These are phyloP conservation scores for Pseudotriccus pelzelni DNA, from an alignment of 2,797 vertebrate species.

Conservation along the genomic window DNA sequence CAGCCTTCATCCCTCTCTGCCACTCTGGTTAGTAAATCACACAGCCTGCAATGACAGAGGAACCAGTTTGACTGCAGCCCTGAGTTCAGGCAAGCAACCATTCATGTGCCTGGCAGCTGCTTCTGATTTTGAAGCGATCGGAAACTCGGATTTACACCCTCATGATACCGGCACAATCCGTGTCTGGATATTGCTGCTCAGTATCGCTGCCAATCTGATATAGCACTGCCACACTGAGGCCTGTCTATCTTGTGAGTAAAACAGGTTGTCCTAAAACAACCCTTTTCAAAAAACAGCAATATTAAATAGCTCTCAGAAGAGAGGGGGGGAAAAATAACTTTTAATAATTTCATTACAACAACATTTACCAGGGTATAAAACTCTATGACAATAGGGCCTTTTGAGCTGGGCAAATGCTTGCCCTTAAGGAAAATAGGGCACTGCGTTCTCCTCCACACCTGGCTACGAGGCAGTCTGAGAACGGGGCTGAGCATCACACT, in stretches of 20 bases:
- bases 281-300: background rate
- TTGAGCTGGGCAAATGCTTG: background rate
- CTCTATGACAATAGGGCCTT: background rate
- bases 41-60: background rate
- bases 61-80: background rate
- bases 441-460: background rate
- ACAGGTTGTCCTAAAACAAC: slow-evolving; percentile 1
- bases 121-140: background rate
- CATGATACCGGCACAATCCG: accelerated
- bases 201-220: background rate
- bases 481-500: background rate
- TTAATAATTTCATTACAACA: background rate
- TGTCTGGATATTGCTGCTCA: background rate
- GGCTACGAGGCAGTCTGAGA: background rate
- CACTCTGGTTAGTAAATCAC: background rate
- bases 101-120: background rate
- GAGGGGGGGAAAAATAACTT: accelerated
- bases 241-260: background rate
- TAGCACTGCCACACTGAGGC: background rate
- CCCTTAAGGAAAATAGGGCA: accelerated
- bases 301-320: background rate
- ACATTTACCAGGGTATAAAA: background rate
- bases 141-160: slow-evolving; percentile 10
- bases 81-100: background rate
- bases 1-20: background rate